Evolutionary conservation across 2,888 invertebrate genomes (phyloP), one percentile per base, ranked within the genome.

Genomic region (Labia minor): DNA sequence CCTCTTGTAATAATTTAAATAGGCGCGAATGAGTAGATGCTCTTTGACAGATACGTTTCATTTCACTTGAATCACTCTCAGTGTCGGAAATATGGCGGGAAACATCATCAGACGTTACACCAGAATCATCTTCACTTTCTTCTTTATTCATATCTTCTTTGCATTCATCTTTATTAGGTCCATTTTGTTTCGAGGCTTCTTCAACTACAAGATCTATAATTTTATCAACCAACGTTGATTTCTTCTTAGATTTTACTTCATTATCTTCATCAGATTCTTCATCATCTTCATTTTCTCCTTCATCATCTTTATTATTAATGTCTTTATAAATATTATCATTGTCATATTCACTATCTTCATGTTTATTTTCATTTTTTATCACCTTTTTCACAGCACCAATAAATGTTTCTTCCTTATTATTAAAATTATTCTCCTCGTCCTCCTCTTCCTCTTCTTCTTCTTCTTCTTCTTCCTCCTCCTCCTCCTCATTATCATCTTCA

Each of bases 1-100:
- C 85, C 64, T 85, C 84, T 74, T 85, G 86, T 19, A 88, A 75
- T 14, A 88, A 76, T 72, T 84, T 84, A 72, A 86, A 87, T 19
- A 88, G 77, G 70, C 88, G 80, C 62, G 87, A 88, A 76, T 88
- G 88, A 49, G 88, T 88, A 37, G 86, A 84, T 1, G 87, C 87
- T 65, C 88, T 79, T 74, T 87, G 85, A 74, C 86, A 88, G 74
- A 82, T 78, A 72, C 83, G 85, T 37, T 79, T 80, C 19, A 82
- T 73, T 70, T 85, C 83, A 1, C 81, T 81, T 0, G 83, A 80
- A 72, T 86, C 86, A 0, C 83, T 83, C 70, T 86, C 86, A 1
- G 81, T 83, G 72, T 86, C 86, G 0, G 86, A 87, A 69, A 86
- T 81, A 69, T 84, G 84, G 66, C 85, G 79, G 71, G 86, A 86